Conservation (phyloP, 92 coral and sea anemone genomes). For the Porites cylindrica region DNA sequence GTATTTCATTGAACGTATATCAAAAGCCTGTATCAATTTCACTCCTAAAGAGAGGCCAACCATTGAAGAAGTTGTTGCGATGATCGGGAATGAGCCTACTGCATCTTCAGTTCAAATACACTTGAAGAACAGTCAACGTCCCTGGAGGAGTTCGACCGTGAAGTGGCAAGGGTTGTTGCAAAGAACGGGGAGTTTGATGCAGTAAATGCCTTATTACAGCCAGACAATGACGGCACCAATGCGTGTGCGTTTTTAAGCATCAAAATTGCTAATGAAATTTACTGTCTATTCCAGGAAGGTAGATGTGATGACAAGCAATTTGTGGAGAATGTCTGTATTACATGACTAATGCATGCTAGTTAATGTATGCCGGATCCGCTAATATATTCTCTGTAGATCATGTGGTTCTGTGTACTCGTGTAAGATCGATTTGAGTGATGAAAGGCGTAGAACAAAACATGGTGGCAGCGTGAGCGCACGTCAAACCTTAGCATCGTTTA, state of each 20-base stretch:
- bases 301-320: background rate
- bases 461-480: too few species aligned
- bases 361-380: too few species aligned
- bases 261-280: conserved; percentile 27
- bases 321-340: too few species aligned
- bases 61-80: background rate
- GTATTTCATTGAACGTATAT: too few species aligned
- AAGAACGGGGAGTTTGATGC: background rate
- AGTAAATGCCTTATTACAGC: background rate
- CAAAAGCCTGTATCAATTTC: background rate
- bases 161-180: conserved; percentile 1
- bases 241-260: conserved; percentile 39
- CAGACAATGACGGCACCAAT: conserved; percentile 29
- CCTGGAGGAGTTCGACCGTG: background rate
- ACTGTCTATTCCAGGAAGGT: conserved; percentile 1
- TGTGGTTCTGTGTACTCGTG: too few species aligned
- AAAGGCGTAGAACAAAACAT: too few species aligned
- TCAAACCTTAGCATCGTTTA: too few species aligned
- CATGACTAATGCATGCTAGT: too few species aligned
- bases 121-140: conserved; percentile 17
- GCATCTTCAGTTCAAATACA: conserved; percentile 3
- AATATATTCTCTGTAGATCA: too few species aligned
- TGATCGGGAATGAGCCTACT: conserved; percentile 3
- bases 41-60: conserved; percentile 3
- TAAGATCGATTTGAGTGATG: too few species aligned